Evolutionary conservation across 1,140 invertebrate species (phyloP), one percentile per base, ranked within the genome.

Genomic region (Oreohelix idahoensis): DNA sequence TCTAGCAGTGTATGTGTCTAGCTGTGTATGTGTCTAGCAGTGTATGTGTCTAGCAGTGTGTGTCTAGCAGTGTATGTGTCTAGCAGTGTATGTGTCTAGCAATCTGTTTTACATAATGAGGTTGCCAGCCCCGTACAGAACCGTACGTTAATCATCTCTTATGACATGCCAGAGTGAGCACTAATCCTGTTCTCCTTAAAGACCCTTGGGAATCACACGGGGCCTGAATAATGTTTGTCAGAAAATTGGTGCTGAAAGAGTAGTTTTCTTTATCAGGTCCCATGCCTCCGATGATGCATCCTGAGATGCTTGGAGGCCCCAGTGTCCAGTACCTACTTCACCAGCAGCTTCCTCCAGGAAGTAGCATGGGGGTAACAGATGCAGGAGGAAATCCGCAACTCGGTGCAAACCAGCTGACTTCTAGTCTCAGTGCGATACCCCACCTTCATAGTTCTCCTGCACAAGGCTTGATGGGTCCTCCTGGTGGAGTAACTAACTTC

Each of bases 381-480:
- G 20, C 13, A 13, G 71, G 80, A 74, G 80, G 80, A 5, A 82
- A 71, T 42, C 80, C 80, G 13, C 80, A 82, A 42, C 70, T 58
- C 8, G 13, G 17, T 42, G 36, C 49, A 23, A 35, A 42, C n/a
- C 69, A 66, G 20, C 4, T 82, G 36, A 39, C 42, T 15, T 75
- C 49, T 35, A 53, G 29, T 36, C 29, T 74, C 45, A 82, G 49
- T 35, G 1, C 45, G 4, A 29, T 26, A 29, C 29, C 32, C 29
- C 70, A 36, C 4, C 38, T 66, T 11, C 63, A 81, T 32, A 71
- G 42, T 36, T 81, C 79, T 23, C 78, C 78, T 26, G 53, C 79
- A 38, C 79, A 81, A 36, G 66, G 79, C 42, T 10, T 81, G 42
- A 79, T 66, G 20, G 77, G 77, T 2, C 51, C 32, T 0, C 77